Base-by-base conservation (phyloP, 2,888 invertebrate species). In the Peribatodes rhomboidaria region DNA sequence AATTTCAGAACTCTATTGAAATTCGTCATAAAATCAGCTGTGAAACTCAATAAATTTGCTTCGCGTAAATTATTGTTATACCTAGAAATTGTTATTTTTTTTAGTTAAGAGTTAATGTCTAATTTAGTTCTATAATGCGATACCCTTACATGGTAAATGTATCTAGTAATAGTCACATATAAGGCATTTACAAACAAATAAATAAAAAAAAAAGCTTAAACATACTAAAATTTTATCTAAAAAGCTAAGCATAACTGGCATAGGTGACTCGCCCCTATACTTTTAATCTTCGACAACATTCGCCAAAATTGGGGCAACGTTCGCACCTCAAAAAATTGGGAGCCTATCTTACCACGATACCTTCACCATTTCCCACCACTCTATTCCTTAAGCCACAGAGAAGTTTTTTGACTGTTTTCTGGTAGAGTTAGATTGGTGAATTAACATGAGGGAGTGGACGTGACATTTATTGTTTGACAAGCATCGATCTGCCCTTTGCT, bases 401-500 rank as follows among this genome's bases (percentile, higher is more conserved):
- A 66, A 70, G 50, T 68, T 27, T 68, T 69, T 86, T 1, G 55
- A 50, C 39, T 73, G 71, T 1, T 9, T 13, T 1, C 6, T 37
- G 31, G 7, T 7, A 0, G 13, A 39, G 16, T 39, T 60, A 59
- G 54, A 72, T 75, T 68, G 37, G 73, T 81, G 71, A 78, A 87
- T 87, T 87, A 87, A 78, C 85, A 86, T 89, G 83, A 89, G 92
- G 92, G 92, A 90, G 87, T 92, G 92, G 91, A 92, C 92, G 90
- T 92, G 92, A 91, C 92, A 92, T 93, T 93, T 92, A 92, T 93
- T 92, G 92, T 93, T 91, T 92, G 92, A 92, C 92, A 90, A 89
- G 86, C 89, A 93, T 93, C 92, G 92, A 92, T 92, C 92, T 92
- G 92, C 86, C 90, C 90, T 92, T 92, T 92, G 88, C 85, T 86